Evolutionary conservation across 2,888 invertebrate genomes (phyloP).

Genomic region (Taenaris catops): DNA sequence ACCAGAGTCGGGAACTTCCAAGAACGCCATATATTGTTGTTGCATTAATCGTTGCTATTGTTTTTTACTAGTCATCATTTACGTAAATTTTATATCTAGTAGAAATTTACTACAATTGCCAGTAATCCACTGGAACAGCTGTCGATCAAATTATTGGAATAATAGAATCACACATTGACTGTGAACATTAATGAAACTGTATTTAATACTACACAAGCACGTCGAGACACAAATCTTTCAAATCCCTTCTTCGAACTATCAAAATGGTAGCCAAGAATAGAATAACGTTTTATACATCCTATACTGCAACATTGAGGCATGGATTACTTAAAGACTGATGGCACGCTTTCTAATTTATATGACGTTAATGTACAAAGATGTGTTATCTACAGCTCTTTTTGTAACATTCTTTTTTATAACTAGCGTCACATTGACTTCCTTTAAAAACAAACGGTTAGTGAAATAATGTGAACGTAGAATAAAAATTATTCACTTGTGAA

Average conservation of each 20-base stretch:
- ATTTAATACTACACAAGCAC: conserved; percentile 21
- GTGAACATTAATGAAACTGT: conserved; percentile 21
- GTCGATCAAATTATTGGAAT: no score
- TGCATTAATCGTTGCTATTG: no score
- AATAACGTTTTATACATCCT: conserved; percentile 16
- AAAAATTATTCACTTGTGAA: no score
- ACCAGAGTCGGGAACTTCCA: no score
- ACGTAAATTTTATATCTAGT: no score
- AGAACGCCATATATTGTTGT: no score
- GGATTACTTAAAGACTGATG: conserved; percentile 19
- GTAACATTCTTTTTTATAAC: background rate
- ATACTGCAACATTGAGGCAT: conserved; percentile 12
- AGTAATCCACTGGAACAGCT: no score
- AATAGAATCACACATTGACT: conserved; percentile 16
- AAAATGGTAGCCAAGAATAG: conserved; percentile 22
- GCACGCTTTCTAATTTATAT: conserved; percentile 11
- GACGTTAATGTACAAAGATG: conserved; percentile 14
- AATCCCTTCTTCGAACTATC: conserved; percentile 19
- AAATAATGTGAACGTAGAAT: no score
- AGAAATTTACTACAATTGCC: no score
- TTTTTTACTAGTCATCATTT: no score
- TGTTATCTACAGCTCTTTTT: background rate
- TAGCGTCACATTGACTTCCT: background rate
- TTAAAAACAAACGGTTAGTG: no score
- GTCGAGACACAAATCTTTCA: conserved; percentile 23